Conservation (phyloP, 1,140 invertebrate genomes). For the Eufriesea mexicana region DNA sequence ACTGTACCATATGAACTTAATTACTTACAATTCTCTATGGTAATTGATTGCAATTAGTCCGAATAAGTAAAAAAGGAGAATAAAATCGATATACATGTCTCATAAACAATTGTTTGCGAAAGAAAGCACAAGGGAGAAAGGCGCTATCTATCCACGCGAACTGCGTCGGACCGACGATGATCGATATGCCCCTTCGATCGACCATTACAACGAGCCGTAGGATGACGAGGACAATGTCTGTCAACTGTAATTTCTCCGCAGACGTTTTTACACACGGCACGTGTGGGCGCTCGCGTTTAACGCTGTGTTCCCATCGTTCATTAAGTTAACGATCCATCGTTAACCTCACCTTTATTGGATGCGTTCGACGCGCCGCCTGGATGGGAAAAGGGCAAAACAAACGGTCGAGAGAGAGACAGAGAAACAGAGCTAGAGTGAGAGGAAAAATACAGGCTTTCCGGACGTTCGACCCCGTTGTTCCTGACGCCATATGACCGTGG, state of each 20-base stretch:
- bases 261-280: constrained; percentile 59
- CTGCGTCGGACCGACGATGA: neutral
- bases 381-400: constrained; percentile 25
- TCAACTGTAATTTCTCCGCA: constrained; percentile 61
- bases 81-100: neutral
- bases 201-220: constrained; percentile 46
- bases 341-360: constrained; percentile 78
- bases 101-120: too few species aligned
- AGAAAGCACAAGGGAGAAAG: neutral
- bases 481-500: constrained; percentile 46
- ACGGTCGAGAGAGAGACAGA: constrained; percentile 32
- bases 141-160: neutral
- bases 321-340: constrained; percentile 78
- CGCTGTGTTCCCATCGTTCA: constrained; percentile 75
- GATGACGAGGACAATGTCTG: constrained; percentile 53
- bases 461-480: constrained; percentile 25
- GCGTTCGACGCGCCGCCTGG: constrained; percentile 59
- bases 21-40: too few species aligned
- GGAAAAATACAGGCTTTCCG: constrained; percentile 4
- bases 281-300: constrained; percentile 67
- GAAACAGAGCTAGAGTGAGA: neutral
- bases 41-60: too few species aligned
- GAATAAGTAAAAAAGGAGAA: neutral
- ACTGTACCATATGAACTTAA: too few species aligned
- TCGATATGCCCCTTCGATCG: constrained; percentile 49